A percentile compares a stretch with the other conserved stretches of the same genome.
Conservation (phyloP, 2,113 vertebrate genomes). For the Mustela nigripes region DNA sequence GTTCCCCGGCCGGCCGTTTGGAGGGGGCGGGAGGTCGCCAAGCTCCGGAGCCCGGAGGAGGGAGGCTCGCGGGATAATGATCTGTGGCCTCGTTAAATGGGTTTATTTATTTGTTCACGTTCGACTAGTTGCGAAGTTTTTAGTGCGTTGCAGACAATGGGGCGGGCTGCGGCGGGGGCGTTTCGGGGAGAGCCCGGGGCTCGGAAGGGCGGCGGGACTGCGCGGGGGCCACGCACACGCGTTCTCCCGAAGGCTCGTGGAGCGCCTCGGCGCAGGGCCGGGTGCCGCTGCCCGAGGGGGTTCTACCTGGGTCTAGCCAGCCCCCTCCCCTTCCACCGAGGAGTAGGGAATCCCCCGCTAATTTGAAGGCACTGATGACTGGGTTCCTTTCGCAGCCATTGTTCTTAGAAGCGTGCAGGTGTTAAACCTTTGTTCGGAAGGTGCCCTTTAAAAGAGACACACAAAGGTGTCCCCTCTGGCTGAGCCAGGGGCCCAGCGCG, state of each 20-base stretch:
- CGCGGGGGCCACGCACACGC: slow-evolving; percentile 51
- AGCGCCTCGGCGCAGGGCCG: background rate
- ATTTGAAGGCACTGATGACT: slow-evolving; percentile 66
- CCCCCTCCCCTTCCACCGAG: slow-evolving; percentile 68
- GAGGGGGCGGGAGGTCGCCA: background rate
- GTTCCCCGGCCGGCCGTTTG: background rate
- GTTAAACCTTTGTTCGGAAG: slow-evolving; percentile 83
- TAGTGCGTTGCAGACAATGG: slow-evolving; percentile 73
- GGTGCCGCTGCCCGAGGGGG: background rate
- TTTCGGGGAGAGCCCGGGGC: slow-evolving; percentile 57
- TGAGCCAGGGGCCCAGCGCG: slow-evolving; percentile 30
- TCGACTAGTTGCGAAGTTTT: slow-evolving; percentile 78
- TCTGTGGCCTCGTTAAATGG: background rate
- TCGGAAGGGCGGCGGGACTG: background rate
- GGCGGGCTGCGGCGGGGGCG: slow-evolving; percentile 73
- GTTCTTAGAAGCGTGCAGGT: slow-evolving; percentile 73
- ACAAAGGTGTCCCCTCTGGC: slow-evolving; percentile 65
- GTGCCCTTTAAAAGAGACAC: slow-evolving; percentile 45
- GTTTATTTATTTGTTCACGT: slow-evolving; percentile 1
- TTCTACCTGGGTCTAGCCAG: background rate
- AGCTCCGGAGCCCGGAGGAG: background rate
- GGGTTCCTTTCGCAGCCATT: background rate
- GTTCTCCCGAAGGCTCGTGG: background rate
- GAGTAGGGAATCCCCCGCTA: slow-evolving; percentile 80
- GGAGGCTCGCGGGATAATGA: background rate